These are phyloP conservation scores for Thripadectes ignobilis DNA, from an alignment of 2,797 vertebrate genomes.

Conservation along the genomic window DNA sequence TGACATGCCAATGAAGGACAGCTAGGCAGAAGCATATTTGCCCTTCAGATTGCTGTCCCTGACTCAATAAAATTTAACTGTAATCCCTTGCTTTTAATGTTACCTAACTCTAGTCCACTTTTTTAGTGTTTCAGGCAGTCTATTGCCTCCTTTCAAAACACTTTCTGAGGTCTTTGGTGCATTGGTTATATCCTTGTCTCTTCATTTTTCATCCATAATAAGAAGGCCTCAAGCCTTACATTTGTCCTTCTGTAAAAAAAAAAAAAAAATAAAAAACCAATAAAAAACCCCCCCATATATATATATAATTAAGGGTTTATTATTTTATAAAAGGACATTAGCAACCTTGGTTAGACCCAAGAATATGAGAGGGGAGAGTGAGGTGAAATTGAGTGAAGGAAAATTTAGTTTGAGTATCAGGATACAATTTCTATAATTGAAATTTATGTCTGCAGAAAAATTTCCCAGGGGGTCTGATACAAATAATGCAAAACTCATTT, in stretches of 20 bases:
- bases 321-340: neutral
- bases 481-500: constrained; percentile 48
- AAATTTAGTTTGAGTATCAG: constrained; percentile 40
- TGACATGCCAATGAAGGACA: neutral
- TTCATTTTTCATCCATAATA: neutral
- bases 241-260: neutral
- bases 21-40: neutral
- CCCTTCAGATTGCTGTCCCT: neutral
- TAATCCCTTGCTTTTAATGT: neutral
- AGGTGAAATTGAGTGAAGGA: constrained; percentile 40
- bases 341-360: neutral
- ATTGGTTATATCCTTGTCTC: neutral
- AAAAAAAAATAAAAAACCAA: neutral
- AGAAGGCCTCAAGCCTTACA: neutral
- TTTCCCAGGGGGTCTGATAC: neutral
- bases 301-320: neutral
- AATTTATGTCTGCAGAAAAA: constrained; percentile 34
- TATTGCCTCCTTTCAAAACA: neutral
- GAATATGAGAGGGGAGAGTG: neutral
- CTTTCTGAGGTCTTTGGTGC: neutral
- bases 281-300: neutral
- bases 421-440: constrained; percentile 47
- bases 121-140: neutral
- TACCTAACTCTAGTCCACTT: neutral
- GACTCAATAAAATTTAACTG: neutral